Conservation (phyloP, 1,140 invertebrate species). For the Ladona fulva region DNA sequence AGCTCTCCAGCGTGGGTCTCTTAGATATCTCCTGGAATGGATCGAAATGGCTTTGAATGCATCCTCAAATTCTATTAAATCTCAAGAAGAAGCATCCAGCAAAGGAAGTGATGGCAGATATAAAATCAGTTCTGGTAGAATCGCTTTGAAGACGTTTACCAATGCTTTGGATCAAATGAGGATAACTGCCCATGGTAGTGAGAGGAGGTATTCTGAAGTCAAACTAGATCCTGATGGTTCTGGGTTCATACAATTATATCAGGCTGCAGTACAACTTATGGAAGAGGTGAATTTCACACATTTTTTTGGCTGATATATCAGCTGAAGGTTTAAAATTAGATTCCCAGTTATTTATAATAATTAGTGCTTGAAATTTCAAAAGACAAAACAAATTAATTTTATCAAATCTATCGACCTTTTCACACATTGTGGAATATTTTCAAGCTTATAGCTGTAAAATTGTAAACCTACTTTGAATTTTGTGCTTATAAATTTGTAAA, state of each 20-base stretch:
- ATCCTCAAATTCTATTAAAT: conserved; percentile 15
- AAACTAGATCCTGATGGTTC: conserved; percentile 22
- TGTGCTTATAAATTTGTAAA: too few species aligned
- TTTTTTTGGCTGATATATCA: too few species aligned
- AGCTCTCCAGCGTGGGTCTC: conserved; percentile 51
- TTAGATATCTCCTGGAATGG: conserved; percentile 54
- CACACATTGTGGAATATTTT: too few species aligned
- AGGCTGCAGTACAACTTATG: conserved; percentile 45
- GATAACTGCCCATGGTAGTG: not conserved
- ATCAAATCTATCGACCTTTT: too few species aligned
- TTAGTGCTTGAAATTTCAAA: too few species aligned
- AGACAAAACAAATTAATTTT: too few species aligned
- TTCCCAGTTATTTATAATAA: too few species aligned
- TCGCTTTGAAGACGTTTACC: not conserved
- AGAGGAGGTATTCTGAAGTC: conserved; percentile 25
- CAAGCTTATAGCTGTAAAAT: too few species aligned
- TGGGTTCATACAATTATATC: conserved; percentile 38
- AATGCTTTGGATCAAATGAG: conserved; percentile 15
- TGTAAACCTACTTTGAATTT: too few species aligned
- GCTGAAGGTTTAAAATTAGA: too few species aligned
- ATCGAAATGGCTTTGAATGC: conserved; percentile 48
- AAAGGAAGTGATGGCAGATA: not conserved
- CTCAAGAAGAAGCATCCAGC: not conserved
- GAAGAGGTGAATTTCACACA: conserved; percentile 37
- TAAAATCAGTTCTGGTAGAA: not conserved